Conservation (phyloP, 2,113 vertebrate species). For the Ageneiosus marmoratus region DNA sequence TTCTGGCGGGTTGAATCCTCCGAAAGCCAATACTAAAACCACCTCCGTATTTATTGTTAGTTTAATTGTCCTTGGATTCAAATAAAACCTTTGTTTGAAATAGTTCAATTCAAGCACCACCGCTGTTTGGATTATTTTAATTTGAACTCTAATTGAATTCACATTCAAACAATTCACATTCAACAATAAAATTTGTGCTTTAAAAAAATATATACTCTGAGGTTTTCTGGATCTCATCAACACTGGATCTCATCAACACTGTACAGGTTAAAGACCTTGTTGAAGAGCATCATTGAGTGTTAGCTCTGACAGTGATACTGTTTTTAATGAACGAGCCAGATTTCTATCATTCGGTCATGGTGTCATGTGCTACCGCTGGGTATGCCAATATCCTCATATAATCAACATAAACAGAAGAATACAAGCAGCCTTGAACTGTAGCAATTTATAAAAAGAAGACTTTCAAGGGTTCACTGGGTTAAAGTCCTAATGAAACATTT, state of each 20-base stretch:
- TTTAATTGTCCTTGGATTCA: slow-evolving; percentile 67
- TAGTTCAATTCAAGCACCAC: slow-evolving; percentile 54
- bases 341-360: slow-evolving; percentile 38
- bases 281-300: slow-evolving; percentile 28
- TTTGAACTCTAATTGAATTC: slow-evolving; percentile 42
- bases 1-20: slow-evolving; percentile 49
- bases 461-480: slow-evolving; percentile 65
- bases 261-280: slow-evolving; percentile 46
- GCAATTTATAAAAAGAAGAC: slow-evolving; percentile 3
- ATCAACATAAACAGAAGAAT: slow-evolving; percentile 47
- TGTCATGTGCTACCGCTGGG: neutral
- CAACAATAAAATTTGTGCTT: slow-evolving; percentile 54
- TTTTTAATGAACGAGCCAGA: slow-evolving; percentile 56
- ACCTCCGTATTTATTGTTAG: slow-evolving; percentile 56
- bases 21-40: slow-evolving; percentile 59
- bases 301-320: slow-evolving; percentile 42
- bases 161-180: slow-evolving; percentile 35
- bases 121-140: slow-evolving; percentile 64
- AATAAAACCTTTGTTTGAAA: slow-evolving; percentile 61
- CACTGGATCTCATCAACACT: slow-evolving; percentile 48
- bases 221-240: slow-evolving; percentile 53
- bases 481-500: slow-evolving; percentile 69
- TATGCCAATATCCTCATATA: slow-evolving; percentile 15
- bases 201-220: slow-evolving; percentile 18
- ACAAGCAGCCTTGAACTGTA: slow-evolving; percentile 62